These are phyloP conservation scores for Lycorma delicatula DNA, from an alignment of 1,140 invertebrate genomes.

Conservation along the genomic window DNA sequence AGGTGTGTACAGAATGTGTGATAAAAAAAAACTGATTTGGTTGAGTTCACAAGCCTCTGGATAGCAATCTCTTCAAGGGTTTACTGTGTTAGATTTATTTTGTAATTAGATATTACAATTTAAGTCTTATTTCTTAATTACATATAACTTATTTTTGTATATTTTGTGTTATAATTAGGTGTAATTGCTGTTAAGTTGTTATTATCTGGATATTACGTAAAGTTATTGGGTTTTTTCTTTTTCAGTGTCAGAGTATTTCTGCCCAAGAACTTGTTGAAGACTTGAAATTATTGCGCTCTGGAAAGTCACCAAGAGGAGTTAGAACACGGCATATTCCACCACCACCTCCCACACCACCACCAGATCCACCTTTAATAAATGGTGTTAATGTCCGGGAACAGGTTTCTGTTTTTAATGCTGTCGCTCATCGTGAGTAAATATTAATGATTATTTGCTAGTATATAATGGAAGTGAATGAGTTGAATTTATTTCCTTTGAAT, in stretches of 20 bases:
- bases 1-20: no score
- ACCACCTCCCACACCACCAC: conserved; percentile 48
- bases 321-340: conserved; percentile 48
- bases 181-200: no score
- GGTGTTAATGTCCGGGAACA: conserved; percentile 51
- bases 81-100: no score
- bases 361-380: conserved; percentile 45
- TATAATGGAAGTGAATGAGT: not conserved
- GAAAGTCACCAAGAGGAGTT: conserved; percentile 50
- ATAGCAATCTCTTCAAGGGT: no score
- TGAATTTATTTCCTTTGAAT: not conserved
- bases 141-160: no score
- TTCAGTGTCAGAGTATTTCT: conserved; percentile 68
- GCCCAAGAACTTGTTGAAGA: conserved; percentile 84
- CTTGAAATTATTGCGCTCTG: conserved; percentile 67
- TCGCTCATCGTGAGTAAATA: conserved; percentile 34
- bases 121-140: no score
- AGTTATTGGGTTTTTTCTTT: no score
- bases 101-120: no score
- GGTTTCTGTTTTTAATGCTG: conserved; percentile 47
- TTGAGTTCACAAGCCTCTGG: no score
- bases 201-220: no score
- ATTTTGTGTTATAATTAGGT: no score
- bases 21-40: no score
- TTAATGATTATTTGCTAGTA: conserved; percentile 5